Evolutionary conservation across 2,113 vertebrate genomes (phyloP).

Genomic region (Lycaon pictus): DNA sequence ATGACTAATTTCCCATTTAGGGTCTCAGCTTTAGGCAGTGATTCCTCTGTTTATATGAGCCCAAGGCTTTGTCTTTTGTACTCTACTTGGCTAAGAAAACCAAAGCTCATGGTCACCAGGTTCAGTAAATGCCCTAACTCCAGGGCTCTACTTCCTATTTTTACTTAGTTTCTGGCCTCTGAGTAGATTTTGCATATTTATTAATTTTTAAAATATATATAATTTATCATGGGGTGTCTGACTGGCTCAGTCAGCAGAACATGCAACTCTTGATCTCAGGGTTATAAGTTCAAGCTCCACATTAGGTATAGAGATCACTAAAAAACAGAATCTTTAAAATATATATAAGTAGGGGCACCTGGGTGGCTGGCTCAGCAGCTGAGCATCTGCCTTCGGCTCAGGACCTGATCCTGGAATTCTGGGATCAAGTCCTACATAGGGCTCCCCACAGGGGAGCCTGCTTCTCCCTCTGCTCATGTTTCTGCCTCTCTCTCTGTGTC

Average conservation of each 20-base stretch:
- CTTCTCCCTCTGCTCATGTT: no score
- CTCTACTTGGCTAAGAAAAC: background rate
- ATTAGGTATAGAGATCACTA: no score
- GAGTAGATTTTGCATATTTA: background rate
- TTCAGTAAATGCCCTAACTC: background rate
- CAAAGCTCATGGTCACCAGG: background rate
- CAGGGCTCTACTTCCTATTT: background rate
- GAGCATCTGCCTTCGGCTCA: no score
- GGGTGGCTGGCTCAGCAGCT: no score
- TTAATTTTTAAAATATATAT: background rate
- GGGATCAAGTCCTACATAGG: no score
- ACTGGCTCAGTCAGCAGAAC: background rate
- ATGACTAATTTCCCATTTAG: background rate
- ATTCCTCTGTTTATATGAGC: background rate
- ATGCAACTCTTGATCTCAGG: no score
- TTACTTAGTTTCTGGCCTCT: background rate
- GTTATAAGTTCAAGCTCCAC: no score
- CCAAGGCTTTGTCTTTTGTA: background rate
- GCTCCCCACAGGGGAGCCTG: no score
- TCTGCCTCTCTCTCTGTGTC: no score
- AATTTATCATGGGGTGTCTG: background rate
- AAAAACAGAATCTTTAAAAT: no score
- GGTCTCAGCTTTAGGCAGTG: background rate
- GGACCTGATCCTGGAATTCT: no score
- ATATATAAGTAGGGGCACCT: no score